Evolutionary conservation across 2,113 vertebrate species (phyloP).

Genomic region (Polyodon spathula): DNA sequence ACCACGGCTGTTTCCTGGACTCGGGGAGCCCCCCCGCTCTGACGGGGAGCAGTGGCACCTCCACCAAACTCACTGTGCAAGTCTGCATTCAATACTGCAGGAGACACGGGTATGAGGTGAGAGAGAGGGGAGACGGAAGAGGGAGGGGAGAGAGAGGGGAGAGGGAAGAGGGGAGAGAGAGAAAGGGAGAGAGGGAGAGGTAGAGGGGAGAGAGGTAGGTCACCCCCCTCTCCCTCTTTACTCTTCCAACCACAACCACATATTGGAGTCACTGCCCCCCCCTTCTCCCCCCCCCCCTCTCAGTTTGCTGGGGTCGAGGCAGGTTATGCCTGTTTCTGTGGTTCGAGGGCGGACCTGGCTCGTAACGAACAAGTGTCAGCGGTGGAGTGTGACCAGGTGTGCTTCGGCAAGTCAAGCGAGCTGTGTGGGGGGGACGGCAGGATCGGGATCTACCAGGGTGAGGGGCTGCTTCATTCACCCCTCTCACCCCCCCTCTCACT

Average conservation of each 20-base stretch:
- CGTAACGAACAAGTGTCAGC: constrained; percentile 28
- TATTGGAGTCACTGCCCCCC: too few relatives aligned
- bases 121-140: too few relatives aligned
- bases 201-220: too few relatives aligned
- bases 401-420: constrained; percentile 50
- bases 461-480: constrained; percentile 5
- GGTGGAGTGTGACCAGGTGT: constrained; percentile 53
- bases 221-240: too few relatives aligned
- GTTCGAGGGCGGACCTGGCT: constrained; percentile 37
- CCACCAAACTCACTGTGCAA: constrained; percentile 49
- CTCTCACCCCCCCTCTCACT: neutral
- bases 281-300: constrained; percentile 4
- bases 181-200: too few relatives aligned
- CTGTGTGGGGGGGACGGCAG: constrained; percentile 51
- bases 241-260: too few relatives aligned
- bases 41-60: constrained; percentile 48
- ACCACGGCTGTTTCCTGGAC: constrained; percentile 51
- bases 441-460: constrained; percentile 51
- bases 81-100: constrained; percentile 54
- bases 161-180: too few relatives aligned
- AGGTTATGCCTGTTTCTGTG: constrained; percentile 58
- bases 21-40: constrained; percentile 44
- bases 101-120: constrained; percentile 47
- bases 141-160: too few relatives aligned
- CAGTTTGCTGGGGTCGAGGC: constrained; percentile 52